Evolutionary conservation across 2,888 invertebrate genomes (phyloP).

Genomic region (Acanthoscelides obtectus): DNA sequence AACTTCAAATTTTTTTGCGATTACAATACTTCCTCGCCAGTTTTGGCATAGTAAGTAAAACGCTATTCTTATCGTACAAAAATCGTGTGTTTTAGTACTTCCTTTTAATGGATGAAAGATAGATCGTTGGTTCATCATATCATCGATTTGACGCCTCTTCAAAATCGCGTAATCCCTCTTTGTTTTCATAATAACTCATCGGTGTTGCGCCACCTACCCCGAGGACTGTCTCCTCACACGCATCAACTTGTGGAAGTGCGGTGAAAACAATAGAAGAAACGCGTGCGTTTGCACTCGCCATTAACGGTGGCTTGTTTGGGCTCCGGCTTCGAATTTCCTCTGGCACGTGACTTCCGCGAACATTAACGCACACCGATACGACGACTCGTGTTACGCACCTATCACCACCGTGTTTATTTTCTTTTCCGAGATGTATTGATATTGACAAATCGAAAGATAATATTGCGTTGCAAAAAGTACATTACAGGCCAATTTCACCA

Average conservation of each 20-base stretch:
- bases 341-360: conserved; percentile 32
- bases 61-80: too few species aligned
- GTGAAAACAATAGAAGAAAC: conserved; percentile 8
- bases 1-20: too few species aligned
- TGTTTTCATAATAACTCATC: neutral
- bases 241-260: neutral
- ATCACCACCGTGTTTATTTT: neutral
- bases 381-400: neutral
- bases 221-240: neutral
- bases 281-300: conserved; percentile 6
- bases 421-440: neutral
- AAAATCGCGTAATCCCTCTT: neutral
- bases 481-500: too few species aligned
- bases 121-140: too few species aligned
- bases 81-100: too few species aligned
- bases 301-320: conserved; percentile 36
- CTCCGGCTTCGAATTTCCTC: conserved; percentile 35
- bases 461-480: neutral
- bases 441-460: neutral
- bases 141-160: too few species aligned
- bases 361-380: conserved; percentile 1
- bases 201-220: neutral
- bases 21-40: too few species aligned
- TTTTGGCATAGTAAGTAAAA: too few species aligned
- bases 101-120: too few species aligned